phyloP scores from a whole-genome alignment of 1,140 invertebrate species.

The Drosophila arawakana region DNA sequence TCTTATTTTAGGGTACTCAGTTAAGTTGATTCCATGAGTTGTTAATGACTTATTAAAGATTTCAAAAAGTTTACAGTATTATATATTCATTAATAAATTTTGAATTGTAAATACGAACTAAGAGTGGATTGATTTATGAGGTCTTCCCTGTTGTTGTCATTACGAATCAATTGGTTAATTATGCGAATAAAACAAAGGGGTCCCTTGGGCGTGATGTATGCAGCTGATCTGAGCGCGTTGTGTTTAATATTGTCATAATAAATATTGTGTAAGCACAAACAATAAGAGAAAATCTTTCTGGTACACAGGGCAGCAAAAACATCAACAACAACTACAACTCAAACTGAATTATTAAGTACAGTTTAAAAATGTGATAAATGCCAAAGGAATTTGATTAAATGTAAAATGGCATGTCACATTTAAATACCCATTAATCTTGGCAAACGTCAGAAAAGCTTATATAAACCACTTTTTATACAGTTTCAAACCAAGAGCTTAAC shows the following conservation, averaged over 20 bases:
- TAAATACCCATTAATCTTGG: too few species aligned
- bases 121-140: slow-evolving; percentile 28
- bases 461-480: too few species aligned
- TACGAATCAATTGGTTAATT: slow-evolving; percentile 46
- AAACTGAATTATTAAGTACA: slow-evolving; percentile 70
- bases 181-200: slow-evolving; percentile 37
- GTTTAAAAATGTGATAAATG: slow-evolving; percentile 69
- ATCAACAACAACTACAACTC: slow-evolving; percentile 10
- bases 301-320: slow-evolving; percentile 16
- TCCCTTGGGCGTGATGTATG: slow-evolving; percentile 9
- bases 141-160: slow-evolving; percentile 15
- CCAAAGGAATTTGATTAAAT: slow-evolving; percentile 49
- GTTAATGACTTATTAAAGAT: too few species aligned
- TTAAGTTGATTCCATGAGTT: too few species aligned
- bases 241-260: slow-evolving; percentile 71
- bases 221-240: slow-evolving; percentile 17
- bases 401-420: too few species aligned
- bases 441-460: too few species aligned
- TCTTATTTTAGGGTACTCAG: not conserved
- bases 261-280: slow-evolving; percentile 66
- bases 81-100: not conserved
- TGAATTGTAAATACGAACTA: not conserved
- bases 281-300: slow-evolving; percentile 49
- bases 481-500: too few species aligned
- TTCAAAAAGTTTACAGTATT: not conserved